Conservation (phyloP, 2,113 vertebrate genomes). For the Sapayoa aenigma region DNA sequence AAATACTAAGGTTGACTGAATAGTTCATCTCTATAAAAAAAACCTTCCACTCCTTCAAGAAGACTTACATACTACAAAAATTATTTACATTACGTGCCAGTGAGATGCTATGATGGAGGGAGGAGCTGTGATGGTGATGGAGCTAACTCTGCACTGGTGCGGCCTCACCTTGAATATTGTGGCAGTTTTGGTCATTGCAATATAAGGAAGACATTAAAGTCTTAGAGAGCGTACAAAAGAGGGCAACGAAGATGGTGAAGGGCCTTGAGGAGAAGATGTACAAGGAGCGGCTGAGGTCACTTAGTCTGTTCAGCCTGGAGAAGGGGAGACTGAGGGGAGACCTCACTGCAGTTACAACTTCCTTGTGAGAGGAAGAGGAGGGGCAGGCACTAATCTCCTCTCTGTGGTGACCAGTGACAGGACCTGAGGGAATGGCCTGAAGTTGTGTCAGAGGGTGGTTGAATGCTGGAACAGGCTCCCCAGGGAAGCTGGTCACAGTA, state of each 20-base stretch:
- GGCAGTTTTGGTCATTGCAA: not conserved
- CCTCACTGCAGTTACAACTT: not conserved
- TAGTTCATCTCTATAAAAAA: not conserved
- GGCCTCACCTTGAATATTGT: not conserved
- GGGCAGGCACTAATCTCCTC: not conserved
- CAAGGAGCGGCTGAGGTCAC: not conserved
- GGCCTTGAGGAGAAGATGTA: not conserved
- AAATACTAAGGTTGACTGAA: not conserved
- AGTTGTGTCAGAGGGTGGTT: not conserved
- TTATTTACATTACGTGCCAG: accelerated
- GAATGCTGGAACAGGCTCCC: not conserved
- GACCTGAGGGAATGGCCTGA: not conserved
- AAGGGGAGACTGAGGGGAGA: not conserved
- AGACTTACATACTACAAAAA: not conserved
- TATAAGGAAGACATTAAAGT: not conserved
- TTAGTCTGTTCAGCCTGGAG: not conserved
- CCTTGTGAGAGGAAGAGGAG: not conserved
- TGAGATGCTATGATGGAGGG: not conserved
- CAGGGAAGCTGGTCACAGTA: not conserved
- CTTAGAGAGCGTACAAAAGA: not conserved
- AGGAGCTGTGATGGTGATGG: not conserved
- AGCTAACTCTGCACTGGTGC: not conserved
- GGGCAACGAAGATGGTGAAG: not conserved
- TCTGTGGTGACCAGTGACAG: not conserved
- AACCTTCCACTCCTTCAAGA: not conserved